Percentiles rank a stretch among this genome's conserved stretches.
phyloP scores from a whole-genome alignment of 2,888 invertebrate species.

The Papilio protenor region DNA sequence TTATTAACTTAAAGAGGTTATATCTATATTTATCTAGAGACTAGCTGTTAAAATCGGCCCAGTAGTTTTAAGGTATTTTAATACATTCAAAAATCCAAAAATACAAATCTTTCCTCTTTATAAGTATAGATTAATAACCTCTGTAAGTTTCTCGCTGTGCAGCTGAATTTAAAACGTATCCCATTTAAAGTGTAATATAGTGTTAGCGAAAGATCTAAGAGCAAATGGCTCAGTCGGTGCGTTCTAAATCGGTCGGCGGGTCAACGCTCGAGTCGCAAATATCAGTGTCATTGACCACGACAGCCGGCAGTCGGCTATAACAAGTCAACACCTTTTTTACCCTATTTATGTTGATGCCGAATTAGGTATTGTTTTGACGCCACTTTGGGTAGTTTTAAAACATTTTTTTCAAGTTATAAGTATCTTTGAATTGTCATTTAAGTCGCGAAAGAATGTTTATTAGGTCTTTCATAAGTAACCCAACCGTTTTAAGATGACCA shows the following conservation, averaged over 20 bases:
- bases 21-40: no score
- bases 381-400: not conserved
- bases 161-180: slow-evolving; percentile 7
- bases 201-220: slow-evolving; percentile 34
- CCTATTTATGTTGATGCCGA: not conserved
- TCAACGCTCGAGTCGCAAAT: slow-evolving; percentile 52
- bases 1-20: no score
- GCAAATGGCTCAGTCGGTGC: slow-evolving; percentile 34
- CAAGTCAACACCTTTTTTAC: slow-evolving; percentile 13
- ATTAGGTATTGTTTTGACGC: slow-evolving; percentile 18
- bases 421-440: no score
- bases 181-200: slow-evolving; percentile 29
- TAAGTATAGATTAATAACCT: no score
- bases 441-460: no score
- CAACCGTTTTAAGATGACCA: no score
- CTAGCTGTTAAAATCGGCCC: no score
- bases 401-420: no score
- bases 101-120: no score
- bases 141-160: not conserved
- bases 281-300: slow-evolving; percentile 56
- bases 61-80: no score
- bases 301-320: slow-evolving; percentile 6
- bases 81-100: no score
- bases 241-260: slow-evolving; percentile 52
- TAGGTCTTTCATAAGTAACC: no score